These are phyloP conservation scores for Parus major DNA, from an alignment of 2,113 vertebrate species.

Conservation along the genomic window DNA sequence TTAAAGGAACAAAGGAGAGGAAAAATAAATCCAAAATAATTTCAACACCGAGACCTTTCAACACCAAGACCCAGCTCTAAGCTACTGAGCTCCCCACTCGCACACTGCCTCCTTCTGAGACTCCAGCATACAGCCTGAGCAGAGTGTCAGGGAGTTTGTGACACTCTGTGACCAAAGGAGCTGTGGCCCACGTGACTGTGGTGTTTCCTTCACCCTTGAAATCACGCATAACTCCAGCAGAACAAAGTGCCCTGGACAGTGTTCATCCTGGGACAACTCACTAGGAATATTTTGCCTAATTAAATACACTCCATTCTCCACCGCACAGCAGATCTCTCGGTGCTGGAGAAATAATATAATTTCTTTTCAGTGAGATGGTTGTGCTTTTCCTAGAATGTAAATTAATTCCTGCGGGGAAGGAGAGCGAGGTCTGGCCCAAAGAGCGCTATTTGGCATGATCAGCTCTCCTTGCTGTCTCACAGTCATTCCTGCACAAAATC, in stretches of 20 bases:
- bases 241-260: background rate
- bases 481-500: background rate
- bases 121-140: background rate
- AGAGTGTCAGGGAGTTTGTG: background rate
- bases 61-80: background rate
- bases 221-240: fast-evolving
- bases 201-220: background rate
- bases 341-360: background rate
- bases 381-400: background rate
- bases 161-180: background rate
- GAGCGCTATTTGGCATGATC: background rate
- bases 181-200: background rate
- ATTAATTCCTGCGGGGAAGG: background rate
- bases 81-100: background rate
- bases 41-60: background rate
- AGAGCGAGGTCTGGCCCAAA: background rate
- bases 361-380: background rate
- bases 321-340: background rate
- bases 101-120: background rate
- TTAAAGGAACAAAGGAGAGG: background rate
- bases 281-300: background rate
- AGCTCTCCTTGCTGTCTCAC: constrained; percentile 20
- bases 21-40: background rate
- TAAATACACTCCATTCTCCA: background rate
- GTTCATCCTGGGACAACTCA: background rate